Evolutionary conservation across 2,888 invertebrate species (phyloP).

Genomic region (Ramazzottius varieornatus): DNA sequence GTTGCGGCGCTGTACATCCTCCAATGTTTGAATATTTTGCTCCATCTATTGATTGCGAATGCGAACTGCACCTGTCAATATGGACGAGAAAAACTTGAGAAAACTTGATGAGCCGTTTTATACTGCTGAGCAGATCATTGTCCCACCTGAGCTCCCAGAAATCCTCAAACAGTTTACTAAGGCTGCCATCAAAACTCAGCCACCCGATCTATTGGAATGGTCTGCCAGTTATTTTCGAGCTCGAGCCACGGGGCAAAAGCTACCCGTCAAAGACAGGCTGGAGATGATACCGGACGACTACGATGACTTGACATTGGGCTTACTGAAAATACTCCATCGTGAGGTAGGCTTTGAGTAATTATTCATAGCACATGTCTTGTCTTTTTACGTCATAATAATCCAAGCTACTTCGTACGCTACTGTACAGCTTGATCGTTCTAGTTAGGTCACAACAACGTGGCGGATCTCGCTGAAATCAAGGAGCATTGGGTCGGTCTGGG

Average conservation of each 20-base stretch:
- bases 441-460: background rate
- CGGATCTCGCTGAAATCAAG: background rate
- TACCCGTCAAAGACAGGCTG: background rate
- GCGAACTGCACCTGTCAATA: too few species aligned
- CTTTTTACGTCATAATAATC: background rate
- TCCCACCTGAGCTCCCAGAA: constrained; percentile 53
- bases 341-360: background rate
- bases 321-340: background rate
- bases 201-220: constrained; percentile 58
- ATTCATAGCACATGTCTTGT: background rate
- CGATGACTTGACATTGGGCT: background rate
- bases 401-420: too few species aligned
- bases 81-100: background rate
- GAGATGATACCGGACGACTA: background rate
- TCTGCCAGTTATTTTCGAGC: background rate
- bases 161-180: constrained; percentile 62
- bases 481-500: background rate
- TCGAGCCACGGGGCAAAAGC: background rate
- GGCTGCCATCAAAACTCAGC: constrained; percentile 68
- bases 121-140: constrained; percentile 51
- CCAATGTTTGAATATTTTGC: too few species aligned
- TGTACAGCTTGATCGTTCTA: background rate
- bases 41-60: too few species aligned
- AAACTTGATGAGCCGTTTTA: constrained; percentile 38
- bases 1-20: too few species aligned